Percentiles rank a stretch among this genome's conserved stretches.
Conservation (phyloP, 2,113 vertebrate genomes). For the Saguinus midas region DNA sequence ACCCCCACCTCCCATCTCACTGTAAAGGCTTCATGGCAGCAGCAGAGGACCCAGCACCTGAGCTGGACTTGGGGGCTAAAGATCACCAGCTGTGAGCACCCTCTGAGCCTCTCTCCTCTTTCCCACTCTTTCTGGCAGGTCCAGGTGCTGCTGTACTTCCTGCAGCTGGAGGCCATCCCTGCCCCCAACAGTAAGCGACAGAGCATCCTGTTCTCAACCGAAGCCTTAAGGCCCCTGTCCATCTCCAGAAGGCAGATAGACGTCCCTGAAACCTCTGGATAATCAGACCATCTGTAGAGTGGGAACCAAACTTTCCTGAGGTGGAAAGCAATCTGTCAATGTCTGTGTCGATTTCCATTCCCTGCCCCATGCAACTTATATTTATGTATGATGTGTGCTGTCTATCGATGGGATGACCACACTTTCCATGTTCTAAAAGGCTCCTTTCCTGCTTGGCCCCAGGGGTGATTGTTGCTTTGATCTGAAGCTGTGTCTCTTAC, state of each 20-base stretch:
- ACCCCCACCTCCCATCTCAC: neutral
- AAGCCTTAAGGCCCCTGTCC: conserved; percentile 86
- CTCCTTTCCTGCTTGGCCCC: neutral
- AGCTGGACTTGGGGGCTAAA: neutral
- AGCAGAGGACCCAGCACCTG: neutral
- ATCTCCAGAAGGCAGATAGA: neutral
- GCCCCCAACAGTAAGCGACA: conserved; percentile 98
- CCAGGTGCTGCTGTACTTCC: conserved; percentile 97
- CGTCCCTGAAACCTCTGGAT: neutral
- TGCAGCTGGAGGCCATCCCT: conserved; percentile 97
- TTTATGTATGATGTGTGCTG: neutral
- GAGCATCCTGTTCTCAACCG: conserved; percentile 98
- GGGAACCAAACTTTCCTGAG: neutral
- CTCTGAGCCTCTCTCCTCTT: neutral
- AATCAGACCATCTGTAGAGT: neutral
- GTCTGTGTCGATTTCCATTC: conserved; percentile 42
- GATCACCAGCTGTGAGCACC: neutral
- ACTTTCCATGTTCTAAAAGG: neutral
- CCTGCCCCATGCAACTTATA: neutral
- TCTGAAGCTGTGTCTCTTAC: neutral
- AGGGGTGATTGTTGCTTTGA: neutral
- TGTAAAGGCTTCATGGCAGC: neutral
- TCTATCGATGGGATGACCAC: neutral
- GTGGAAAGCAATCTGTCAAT: conserved; percentile 60
- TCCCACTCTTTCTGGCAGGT: conserved; percentile 84